Evolutionary conservation across 2,113 vertebrate genomes (phyloP), one percentile per base, ranked within the genome.

Genomic region (Rhombomys opimus): DNA sequence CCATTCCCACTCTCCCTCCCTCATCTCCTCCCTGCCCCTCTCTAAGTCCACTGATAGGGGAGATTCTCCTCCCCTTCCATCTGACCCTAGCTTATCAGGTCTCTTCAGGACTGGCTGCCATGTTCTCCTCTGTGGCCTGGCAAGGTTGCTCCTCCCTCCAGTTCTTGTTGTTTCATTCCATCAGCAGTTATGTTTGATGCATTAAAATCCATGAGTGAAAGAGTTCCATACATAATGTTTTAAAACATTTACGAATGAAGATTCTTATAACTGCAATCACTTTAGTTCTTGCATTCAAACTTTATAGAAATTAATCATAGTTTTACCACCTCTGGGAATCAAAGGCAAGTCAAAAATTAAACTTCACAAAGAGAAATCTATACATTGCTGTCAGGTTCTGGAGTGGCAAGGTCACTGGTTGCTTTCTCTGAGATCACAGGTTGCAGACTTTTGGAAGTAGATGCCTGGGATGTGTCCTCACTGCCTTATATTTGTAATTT

Each of bases 331-430:
- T 54, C 14, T 13, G 75, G 75, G 50, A 67, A 63, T 63, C 54
- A 72, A 35, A 89, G 90, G 61, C n/a, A 89, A 67, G 30, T 90
- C 63, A 92, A 77, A 95, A 95, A 90, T 25, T 41, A 82, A 94
- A 70, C 89, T 86, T 70, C 32, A 73, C 22, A 67, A 91, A 77
- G 50, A 87, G 5, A 95, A 94, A 82, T 59, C 17, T 91, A 32
- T 46, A 65, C 4, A 46, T 84, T 38, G 35, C n/a, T 73, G 17
- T 22, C 7, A 1, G 18, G 18, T 73, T 73, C 70, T 22, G n/a
- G 18, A 73, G 3, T 22, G 17, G 70, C n/a, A 38, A 22, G 30
- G 63, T 81, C 54, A 50, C 86, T 57, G 7, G 12, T 5, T 27
- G 13, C 57, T 82, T 27, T 59, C 22, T 92, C 50, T 61, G 6